Evolutionary conservation across 2,888 invertebrate species (phyloP).

Genomic region (Heliconius erato): DNA sequence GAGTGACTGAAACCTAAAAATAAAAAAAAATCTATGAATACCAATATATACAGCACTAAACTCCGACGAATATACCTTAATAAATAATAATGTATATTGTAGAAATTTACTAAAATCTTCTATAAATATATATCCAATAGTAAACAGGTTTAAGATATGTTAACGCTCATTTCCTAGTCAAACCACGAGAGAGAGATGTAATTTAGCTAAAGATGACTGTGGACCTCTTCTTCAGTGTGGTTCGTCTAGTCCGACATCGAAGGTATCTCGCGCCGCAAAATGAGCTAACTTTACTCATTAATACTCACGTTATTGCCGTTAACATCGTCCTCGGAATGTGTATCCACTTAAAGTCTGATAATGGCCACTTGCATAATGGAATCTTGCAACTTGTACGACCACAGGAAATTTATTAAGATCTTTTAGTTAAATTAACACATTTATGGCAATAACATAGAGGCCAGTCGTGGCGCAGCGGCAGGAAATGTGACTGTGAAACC

Average conservation of each 20-base stretch:
- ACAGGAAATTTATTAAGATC: constrained; percentile 9
- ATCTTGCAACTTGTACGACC: constrained; percentile 34
- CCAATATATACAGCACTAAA: not conserved
- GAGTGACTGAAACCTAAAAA: too few species aligned
- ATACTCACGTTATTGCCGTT: constrained; percentile 81
- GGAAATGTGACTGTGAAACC: too few species aligned
- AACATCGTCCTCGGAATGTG: constrained; percentile 75
- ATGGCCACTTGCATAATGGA: constrained; percentile 43
- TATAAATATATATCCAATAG: not conserved
- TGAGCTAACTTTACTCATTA: constrained; percentile 83
- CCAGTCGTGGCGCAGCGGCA: too few species aligned
- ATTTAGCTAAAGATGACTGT: constrained; percentile 62
- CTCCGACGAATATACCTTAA: not conserved
- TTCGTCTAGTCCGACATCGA: constrained; percentile 32
- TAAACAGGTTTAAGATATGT: not conserved
- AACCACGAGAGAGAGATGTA: constrained; percentile 73
- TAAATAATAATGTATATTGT: not conserved
- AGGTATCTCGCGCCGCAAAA: constrained; percentile 64
- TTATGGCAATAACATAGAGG: not conserved
- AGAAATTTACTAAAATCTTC: not conserved
- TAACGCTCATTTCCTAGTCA: constrained; percentile 54
- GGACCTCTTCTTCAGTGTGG: constrained; percentile 9
- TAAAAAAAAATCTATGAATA: too few species aligned
- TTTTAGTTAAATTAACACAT: constrained; percentile 10
- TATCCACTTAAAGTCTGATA: constrained; percentile 67